These are phyloP conservation scores for Sardinella longiceps DNA, from an alignment of 2,797 vertebrate species.

Conservation along the genomic window DNA sequence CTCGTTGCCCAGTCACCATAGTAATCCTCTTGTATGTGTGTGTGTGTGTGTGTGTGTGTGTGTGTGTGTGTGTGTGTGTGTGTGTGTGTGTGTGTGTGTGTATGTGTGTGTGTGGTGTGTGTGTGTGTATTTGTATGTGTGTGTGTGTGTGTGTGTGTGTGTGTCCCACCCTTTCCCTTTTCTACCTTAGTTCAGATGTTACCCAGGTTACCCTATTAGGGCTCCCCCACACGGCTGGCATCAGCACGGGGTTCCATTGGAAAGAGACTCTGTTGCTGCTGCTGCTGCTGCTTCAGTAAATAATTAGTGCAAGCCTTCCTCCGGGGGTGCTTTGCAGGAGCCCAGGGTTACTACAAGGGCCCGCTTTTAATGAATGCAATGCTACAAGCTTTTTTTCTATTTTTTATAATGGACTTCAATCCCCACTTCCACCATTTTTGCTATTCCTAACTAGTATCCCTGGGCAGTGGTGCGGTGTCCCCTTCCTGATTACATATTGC, in stretches of 20 bases:
- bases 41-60: conserved; percentile 37
- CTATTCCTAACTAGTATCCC: conserved; percentile 41
- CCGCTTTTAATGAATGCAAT: conserved; percentile 71
- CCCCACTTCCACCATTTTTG: conserved; percentile 26
- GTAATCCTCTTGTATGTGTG: conserved; percentile 57
- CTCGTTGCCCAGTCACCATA: conserved; percentile 66
- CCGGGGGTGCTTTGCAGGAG: conserved; percentile 71
- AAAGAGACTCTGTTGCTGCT: conserved; percentile 72
- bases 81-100: neutral
- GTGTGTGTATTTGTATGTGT: conserved; percentile 18
- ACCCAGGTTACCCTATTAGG: conserved; percentile 75
- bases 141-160: neutral
- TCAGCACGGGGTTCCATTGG: conserved; percentile 71
- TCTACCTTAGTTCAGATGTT: conserved; percentile 70
- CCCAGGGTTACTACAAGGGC: conserved; percentile 67
- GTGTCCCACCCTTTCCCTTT: conserved; percentile 39
- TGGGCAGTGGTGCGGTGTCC: neutral
- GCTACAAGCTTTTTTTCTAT: conserved; percentile 63
- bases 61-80: conserved; percentile 8
- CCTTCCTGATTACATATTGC: conserved; percentile 1
- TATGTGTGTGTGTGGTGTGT: neutral
- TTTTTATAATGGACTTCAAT: conserved; percentile 49
- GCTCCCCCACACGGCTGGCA: conserved; percentile 67
- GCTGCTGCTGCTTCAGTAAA: conserved; percentile 80
- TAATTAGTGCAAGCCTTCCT: conserved; percentile 75